Conservation (phyloP, 2,888 invertebrate genomes). For the Anarsia innoxiella region DNA sequence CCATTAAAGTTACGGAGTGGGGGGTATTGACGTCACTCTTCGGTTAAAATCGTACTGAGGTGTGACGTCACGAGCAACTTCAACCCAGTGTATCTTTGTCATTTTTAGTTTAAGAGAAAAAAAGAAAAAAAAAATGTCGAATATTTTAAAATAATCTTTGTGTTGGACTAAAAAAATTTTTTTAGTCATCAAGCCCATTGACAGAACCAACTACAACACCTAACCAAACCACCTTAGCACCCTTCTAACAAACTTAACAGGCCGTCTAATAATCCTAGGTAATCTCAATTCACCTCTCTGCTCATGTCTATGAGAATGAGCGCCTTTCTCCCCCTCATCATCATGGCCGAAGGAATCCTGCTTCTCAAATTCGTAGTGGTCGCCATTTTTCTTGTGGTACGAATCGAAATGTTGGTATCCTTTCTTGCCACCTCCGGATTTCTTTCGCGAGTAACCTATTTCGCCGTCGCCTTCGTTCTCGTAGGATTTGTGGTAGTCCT, state of each 20-base stretch:
- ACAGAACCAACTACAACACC: too few relatives aligned
- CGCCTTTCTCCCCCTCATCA: slow-evolving; percentile 62
- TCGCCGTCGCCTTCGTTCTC: slow-evolving; percentile 78
- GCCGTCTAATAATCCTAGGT: slow-evolving; percentile 36
- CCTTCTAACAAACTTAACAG: slow-evolving; percentile 40
- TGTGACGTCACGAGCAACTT: too few relatives aligned
- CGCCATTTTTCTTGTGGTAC: slow-evolving; percentile 82
- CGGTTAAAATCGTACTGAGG: too few relatives aligned
- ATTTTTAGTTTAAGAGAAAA: too few relatives aligned
- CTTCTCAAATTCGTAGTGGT: slow-evolving; percentile 82
- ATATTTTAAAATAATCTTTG: too few relatives aligned
- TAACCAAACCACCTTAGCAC: slow-evolving; percentile 43
- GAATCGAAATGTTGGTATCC: slow-evolving; percentile 84
- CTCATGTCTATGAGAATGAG: slow-evolving; percentile 53
- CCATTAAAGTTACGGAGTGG: too few relatives aligned
- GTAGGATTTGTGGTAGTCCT: slow-evolving; percentile 74
- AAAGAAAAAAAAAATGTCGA: too few relatives aligned
- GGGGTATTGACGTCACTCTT: too few relatives aligned
- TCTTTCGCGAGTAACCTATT: slow-evolving; percentile 79
- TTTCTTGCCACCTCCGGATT: slow-evolving; percentile 79
- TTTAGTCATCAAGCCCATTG: too few relatives aligned
- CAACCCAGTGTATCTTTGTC: too few relatives aligned
- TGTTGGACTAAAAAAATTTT: too few relatives aligned
- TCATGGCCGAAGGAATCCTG: slow-evolving; percentile 79
- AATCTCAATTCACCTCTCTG: slow-evolving; percentile 46